Base-by-base conservation (phyloP, 2,113 vertebrate species). In the Lichenostomus cassidix region DNA sequence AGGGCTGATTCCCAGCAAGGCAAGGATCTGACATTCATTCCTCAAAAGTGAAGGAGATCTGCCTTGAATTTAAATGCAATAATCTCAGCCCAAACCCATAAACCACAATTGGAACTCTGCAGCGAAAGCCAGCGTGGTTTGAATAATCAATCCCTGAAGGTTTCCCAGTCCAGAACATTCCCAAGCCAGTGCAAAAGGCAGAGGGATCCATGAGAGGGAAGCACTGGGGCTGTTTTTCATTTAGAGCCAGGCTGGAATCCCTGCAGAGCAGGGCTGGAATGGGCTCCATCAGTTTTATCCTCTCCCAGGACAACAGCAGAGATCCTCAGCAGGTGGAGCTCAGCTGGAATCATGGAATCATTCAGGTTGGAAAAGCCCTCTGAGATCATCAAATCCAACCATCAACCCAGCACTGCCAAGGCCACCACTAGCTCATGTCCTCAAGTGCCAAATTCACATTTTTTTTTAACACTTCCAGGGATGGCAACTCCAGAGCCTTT, bases 41-140 rank as follows among this genome's bases (percentile, higher is more conserved):
- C 74, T 69, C 27, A 7, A 2, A 77, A 82, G 42, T 2, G 24
- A 28, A 50, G 7, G 31, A 55, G 85, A 81, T 89, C 95, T 92
- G 96, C 84, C 93, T 91, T 42, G 84, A 95, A 87, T 95, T 96
- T 92, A 79, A 91, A 84, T 0, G 9, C 74, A 89, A 92, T 75
- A 27, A 77, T 65, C 83, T 58, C 87, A 87, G 87, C 83, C 71
- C 71, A n/a, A 2, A 7, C 59, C 76, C 33, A 41, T 10, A 77
- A 94, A 95, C 89, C 84, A 55, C 92, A 89, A 60, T 0, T 63
- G 69, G 82, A 92, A 5, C 52, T 47, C 3, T 0, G 5, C 84
- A 75, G 73, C 2, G 64, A 70, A 73, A 95, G 80, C 83, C 89
- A 59, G 81, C 3, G 39, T 44, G 81, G 70, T 70, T 59, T 10